Evolutionary conservation across 2,888 invertebrate genomes (phyloP), one percentile per base, ranked within the genome.

Genomic region (Caenorhabditis macrosperma): DNA sequence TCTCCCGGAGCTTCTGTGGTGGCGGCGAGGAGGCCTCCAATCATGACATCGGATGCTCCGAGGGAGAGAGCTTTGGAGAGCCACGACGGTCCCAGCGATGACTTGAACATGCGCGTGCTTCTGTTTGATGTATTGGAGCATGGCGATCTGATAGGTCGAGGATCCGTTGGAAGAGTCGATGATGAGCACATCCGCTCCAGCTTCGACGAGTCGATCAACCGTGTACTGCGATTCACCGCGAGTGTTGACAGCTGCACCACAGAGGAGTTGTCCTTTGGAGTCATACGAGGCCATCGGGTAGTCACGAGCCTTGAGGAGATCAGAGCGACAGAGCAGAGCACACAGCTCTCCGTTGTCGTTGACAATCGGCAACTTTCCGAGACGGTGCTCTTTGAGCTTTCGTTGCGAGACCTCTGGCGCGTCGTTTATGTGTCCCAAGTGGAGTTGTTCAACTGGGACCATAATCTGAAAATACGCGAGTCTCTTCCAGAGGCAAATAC

Each of bases 1-100:
- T 99, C 98, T 10, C 99, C 98, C 0, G 98, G 98, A 24, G 98
- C 96, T 92, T 99, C 99, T 0, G 96, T 95, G 1, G 99, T 99
- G 2, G 98, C 99, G 61, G 98, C 98, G 78, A 99, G 92, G 84
- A 99, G 93, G 0, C 97, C 97, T 0, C 99, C 99, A 98, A 99
- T 99, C 99, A 99, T 99, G 0, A 97, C 97, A 15, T 85, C 85
- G 6, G 84, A 86, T 26, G 90, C 90, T 24, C 90, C 90, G n/a
- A 90, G 79, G 9, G 89, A 81, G 20, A 90, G 75, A 6, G 90
- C 89, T 76, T 98, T 99, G 2, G 96, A 95, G 88, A 97, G 99
- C 99, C 0, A 99, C 99, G 86, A 99, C 96, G 93, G 99, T 98
- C 78, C 98, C 98, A 61, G 95, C 98, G 87, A 98, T 94, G 0